phyloP scores from a whole-genome alignment of 2,113 vertebrate genomes.

The Thalassarche chlororhynchos region DNA sequence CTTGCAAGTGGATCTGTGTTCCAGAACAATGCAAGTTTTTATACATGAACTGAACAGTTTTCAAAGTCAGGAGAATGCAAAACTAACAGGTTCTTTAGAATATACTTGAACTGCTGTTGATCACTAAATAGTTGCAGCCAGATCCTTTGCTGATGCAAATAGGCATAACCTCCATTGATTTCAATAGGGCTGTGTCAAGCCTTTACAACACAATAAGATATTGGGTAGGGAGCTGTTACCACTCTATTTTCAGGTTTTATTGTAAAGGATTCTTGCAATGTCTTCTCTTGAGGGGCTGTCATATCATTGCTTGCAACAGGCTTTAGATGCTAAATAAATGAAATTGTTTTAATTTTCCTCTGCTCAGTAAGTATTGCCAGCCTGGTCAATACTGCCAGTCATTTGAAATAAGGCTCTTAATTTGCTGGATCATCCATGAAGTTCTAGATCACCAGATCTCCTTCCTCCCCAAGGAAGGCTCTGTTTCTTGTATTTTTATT shows the following conservation, averaged over 20 bases:
- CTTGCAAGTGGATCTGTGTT: conserved; percentile 1
- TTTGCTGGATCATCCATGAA: neutral
- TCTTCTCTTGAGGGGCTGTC: neutral
- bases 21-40: conserved; percentile 15
- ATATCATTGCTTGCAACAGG: neutral
- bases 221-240: neutral
- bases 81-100: conserved; percentile 30
- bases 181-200: neutral
- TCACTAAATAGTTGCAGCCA: neutral
- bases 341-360: neutral
- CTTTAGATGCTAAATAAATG: neutral
- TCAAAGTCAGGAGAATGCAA: neutral
- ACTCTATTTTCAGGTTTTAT: neutral
- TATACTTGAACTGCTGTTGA: neutral
- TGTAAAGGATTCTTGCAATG: neutral
- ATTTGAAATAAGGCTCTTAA: neutral
- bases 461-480: neutral
- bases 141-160: conserved; percentile 3
- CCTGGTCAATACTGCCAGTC: neutral
- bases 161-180: neutral
- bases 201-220: neutral
- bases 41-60: neutral
- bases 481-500: neutral
- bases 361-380: neutral
- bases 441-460: neutral